Base-by-base conservation (phyloP, 2,888 invertebrate genomes). In the Oxystoma pomonae region DNA sequence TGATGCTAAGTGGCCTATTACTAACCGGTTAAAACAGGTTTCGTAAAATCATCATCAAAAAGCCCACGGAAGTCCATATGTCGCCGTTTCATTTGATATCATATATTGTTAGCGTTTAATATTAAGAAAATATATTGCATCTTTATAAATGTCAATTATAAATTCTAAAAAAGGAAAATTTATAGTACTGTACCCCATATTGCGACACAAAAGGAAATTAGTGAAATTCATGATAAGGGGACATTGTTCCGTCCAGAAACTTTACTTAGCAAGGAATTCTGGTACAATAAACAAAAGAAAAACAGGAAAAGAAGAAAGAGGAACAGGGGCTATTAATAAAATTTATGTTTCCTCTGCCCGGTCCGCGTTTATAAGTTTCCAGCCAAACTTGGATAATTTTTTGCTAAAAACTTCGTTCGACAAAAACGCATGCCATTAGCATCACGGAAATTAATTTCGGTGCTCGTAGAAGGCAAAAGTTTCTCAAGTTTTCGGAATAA, bases 251-350 rank as follows among this genome's bases (percentile, higher is more conserved):
- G 35, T 35, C 35, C 35, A 35, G 35, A 35, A 35, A 35, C 35
- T 35, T 35, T 35, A 35, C 35, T 35, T 35, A 35, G 12, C 35
- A 35, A 3, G 35, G 35, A 35, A 35, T 35, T 35, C 35, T 35
- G 60, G 52, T 21, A 53, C 49, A 57, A 60, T 62, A 65, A 65
- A 65, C 65, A 65, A 65, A 60, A 62, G 60, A 62, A 62, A 35
- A 65, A 65, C 65, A 62, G 62, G 62, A 62, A 65, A 60, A 55
- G 35, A 35, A 35, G 12, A 35, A 35, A 12, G 51, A 62, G 57
- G 59, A 55, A 55, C 57, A 49, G 58, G 50, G 49, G 60, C 62
- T 62, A 65, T 65, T 65, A 65, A 65, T 65, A 62, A 65, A 65
- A 65, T 65, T 65, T 65, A 65, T 65, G 62, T 60, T 65, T 62